Evolutionary conservation across 2,797 vertebrate genomes (phyloP), one percentile per base, ranked within the genome.

Genomic region (Sparidentex hasta): DNA sequence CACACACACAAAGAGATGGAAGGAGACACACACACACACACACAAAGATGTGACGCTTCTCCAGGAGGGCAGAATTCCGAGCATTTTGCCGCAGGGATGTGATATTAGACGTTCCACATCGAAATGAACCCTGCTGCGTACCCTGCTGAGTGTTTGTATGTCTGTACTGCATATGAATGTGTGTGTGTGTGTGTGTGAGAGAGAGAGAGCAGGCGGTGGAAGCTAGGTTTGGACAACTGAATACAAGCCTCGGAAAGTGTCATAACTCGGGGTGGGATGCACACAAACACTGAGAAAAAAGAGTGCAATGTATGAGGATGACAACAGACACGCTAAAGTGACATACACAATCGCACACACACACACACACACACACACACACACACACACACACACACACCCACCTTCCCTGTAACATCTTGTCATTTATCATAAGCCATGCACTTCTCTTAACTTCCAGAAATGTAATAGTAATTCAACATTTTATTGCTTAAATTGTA

Each of bases 31-130:
- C 68, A 85, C 54, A 69, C 29, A 33, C 29, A 33, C 62, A 64
- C 33, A 43, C 72, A 88, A 59, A 81, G 82, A 88, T 86, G 87
- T 80, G 79, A 88, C 25, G 76, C 81, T 83, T 76, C 86, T 90
- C 86, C 80, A 88, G 83, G 83, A 92, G 91, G 83, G 78, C 84
- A 78, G 92, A 88, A 96, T 95, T 95, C 94, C 93, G 13, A 85
- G 85, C 94, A 96, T 96, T 95, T 95, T 96, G 92, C 92, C 88
- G 71, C 76, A 46, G 87, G 93, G 93, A 91, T 94, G 95, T 85
- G 93, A 95, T 95, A 95, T 96, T 96, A 94, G 92, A 87, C 93
- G 85, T 83, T 92, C 90, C 83, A 93, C 89, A 91, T 93, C 83
- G 92, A 95, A 95, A 92, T 90, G 87, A 94, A 93, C 91, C 92